Base-by-base conservation (phyloP, 30 jellyfish, hydroid and myxozoan genomes). In the Nemopilema nomurai region DNA sequence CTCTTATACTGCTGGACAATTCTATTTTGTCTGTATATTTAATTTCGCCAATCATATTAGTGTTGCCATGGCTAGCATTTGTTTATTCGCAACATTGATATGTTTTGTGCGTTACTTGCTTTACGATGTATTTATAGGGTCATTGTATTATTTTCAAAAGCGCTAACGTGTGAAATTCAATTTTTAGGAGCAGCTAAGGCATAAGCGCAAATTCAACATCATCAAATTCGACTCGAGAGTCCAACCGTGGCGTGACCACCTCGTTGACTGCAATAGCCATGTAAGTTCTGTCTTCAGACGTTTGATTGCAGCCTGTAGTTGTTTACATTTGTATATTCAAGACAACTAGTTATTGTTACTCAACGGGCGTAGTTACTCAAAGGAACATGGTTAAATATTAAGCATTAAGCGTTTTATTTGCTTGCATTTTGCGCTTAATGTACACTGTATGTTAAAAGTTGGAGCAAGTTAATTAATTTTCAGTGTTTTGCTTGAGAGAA, bases 241-340 rank as follows among this genome's bases (percentile, higher is more conserved):
- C 57, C 96, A 85, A 29, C 90, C 97, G 0, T 95, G 99, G 99
- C 75, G 92, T 29, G 97, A 95, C 20, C 93, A 95, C 79, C 82
- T 95, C 62, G 95, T 90, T 26, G 87, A 81, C 71, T 95, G 99
- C 87, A 90, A 74, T 51, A 74, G 57, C 24, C 90, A 84, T 53
- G 99, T 94, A 82, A 82, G 93, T 16, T 1, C 18, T 18, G 64
- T 1, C 24, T 62, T 51, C 23, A 26, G n/a, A 24, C n/a, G 72
- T 77, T 77, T 53, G 21, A 20, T 23, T 49, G 19, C 18, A 16
- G 1, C 63, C 78, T 77, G 27, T 24, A 21, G 4, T 0, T 74
- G 3, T 24, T 41, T 77, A 32, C 53, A 16, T 21, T 62, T 18
- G 53, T 18, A 18, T 13, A n/a, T n/a, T n/a, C n/a, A n/a, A n/a